phyloP scores from a whole-genome alignment of 1,140 invertebrate genomes.

The Pseudomyrmex pallidus region DNA sequence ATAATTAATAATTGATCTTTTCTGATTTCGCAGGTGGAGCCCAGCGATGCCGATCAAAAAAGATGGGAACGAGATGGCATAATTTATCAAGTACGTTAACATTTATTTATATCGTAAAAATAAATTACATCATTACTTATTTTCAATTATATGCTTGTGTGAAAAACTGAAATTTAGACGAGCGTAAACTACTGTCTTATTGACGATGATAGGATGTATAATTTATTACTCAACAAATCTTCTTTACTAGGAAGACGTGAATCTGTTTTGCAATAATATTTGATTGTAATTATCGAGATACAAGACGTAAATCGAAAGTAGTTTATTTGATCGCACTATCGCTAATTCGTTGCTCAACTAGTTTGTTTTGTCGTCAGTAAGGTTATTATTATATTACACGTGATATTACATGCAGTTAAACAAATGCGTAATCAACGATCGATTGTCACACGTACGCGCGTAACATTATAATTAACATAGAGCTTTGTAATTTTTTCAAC shows the following conservation, averaged over 20 bases:
- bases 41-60: constrained; percentile 58
- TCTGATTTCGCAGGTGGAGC: constrained; percentile 56
- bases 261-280: too few species aligned
- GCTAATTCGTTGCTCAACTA: not conserved
- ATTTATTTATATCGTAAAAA: constrained; percentile 3
- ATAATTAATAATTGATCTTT: not conserved
- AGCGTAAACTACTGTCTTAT: not conserved
- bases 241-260: too few species aligned
- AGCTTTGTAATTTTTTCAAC: not conserved
- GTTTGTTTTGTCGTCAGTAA: not conserved
- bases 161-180: not conserved
- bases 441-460: not conserved
- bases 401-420: not conserved
- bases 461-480: not conserved
- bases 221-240: constrained; percentile 2
- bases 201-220: not conserved
- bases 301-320: too few species aligned
- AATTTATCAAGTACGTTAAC: constrained; percentile 75
- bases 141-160: not conserved
- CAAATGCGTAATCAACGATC: too few species aligned
- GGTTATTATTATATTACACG: not conserved
- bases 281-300: too few species aligned
- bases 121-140: not conserved
- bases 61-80: constrained; percentile 70
- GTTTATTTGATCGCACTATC: not conserved